These are phyloP conservation scores for Drosophila elegans DNA, from an alignment of 1,140 invertebrate species.

Conservation along the genomic window DNA sequence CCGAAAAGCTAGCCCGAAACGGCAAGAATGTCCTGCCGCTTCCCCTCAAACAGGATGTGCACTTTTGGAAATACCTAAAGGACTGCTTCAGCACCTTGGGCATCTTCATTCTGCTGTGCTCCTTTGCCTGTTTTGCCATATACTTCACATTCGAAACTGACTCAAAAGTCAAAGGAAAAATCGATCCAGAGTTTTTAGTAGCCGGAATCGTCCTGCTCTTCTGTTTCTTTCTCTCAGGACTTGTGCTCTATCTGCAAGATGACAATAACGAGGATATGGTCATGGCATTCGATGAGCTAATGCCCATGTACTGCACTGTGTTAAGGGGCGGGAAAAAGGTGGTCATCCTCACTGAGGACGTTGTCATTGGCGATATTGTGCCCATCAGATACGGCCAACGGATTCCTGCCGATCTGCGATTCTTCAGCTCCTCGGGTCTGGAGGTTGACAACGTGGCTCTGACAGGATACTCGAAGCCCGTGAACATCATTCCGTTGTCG, in stretches of 20 bases:
- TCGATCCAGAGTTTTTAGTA: slow-evolving; percentile 5
- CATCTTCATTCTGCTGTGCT: slow-evolving; percentile 7
- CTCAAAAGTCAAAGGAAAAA: fast-evolving
- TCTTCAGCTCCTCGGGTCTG: slow-evolving; percentile 29
- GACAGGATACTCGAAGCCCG: slow-evolving; percentile 32
- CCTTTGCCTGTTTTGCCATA: slow-evolving; percentile 8
- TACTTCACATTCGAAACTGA: neutral
- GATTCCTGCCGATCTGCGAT: slow-evolving; percentile 54
- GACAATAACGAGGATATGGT: slow-evolving; percentile 20
- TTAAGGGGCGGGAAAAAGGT: slow-evolving; percentile 38
- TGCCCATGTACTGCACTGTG: slow-evolving; percentile 66
- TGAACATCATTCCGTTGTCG: slow-evolving; percentile 18
- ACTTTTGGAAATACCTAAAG: neutral
- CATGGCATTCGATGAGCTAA: slow-evolving; percentile 25
- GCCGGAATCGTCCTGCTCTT: slow-evolving; percentile 7
- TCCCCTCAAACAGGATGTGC: neutral
- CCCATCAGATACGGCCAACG: slow-evolving; percentile 45
- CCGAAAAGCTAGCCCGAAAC: slow-evolving; percentile 6
- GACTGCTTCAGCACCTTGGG: slow-evolving; percentile 38
- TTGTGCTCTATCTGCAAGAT: slow-evolving; percentile 13
- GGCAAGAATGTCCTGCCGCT: slow-evolving; percentile 43
- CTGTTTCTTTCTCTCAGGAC: slow-evolving; percentile 23
- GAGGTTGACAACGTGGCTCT: slow-evolving; percentile 58
- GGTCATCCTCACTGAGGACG: slow-evolving; percentile 27
- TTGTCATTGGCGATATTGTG: slow-evolving; percentile 56